Evolutionary conservation across 2,797 vertebrate species (phyloP).

Genomic region (Eutrigla gurnardus): DNA sequence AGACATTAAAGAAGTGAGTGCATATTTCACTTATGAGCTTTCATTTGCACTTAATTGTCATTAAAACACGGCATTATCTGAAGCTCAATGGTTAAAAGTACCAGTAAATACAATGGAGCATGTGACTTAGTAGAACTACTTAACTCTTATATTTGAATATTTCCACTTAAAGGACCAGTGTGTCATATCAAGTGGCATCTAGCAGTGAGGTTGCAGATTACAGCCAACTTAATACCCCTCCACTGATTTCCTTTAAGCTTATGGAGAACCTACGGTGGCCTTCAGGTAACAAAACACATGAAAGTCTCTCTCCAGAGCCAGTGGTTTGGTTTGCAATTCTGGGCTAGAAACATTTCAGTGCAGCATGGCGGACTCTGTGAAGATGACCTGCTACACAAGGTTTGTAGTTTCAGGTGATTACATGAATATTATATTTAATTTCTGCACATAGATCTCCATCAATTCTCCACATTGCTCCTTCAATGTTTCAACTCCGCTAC

Average conservation of each 20-base stretch:
- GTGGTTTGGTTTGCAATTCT: not conserved
- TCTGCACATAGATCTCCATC: not conserved
- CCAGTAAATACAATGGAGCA: not conserved
- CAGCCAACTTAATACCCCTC: accelerated
- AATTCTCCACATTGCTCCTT: not conserved
- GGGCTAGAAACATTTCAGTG: not conserved
- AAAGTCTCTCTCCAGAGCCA: not conserved
- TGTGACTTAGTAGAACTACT: not conserved
- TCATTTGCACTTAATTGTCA: not conserved
- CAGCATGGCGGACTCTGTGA: not conserved
- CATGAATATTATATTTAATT: not conserved
- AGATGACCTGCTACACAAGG: not conserved
- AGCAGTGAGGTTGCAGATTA: not conserved
- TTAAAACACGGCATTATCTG: not conserved
- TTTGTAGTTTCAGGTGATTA: not conserved
- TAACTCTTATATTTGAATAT: not conserved
- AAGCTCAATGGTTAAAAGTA: not conserved
- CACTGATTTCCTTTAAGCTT: accelerated
- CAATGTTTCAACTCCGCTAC: not conserved
- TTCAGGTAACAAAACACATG: not conserved
- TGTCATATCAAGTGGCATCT: not conserved
- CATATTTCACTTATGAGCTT: not conserved
- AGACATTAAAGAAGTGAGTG: not conserved
- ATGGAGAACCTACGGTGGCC: not conserved
- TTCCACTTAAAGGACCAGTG: not conserved